These are phyloP conservation scores for Eurytoma californica DNA, from an alignment of 2,888 invertebrate species.

Conservation along the genomic window DNA sequence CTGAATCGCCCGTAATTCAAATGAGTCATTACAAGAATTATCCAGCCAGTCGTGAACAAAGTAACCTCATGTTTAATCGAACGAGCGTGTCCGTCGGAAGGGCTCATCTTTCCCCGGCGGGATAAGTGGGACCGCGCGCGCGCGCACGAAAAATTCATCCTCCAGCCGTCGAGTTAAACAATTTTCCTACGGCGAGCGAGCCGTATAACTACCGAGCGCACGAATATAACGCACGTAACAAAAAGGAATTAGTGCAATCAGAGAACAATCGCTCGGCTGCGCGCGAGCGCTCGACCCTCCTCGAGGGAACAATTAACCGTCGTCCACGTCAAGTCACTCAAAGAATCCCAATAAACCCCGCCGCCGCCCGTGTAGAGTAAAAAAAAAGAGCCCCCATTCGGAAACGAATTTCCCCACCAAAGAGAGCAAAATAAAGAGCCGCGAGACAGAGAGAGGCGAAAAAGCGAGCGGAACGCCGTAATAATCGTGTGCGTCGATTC, in stretches of 20 bases:
- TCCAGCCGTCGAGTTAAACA: too few relatives aligned
- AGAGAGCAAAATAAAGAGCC: constrained; percentile 32
- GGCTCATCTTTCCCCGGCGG: neutral
- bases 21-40: constrained; percentile 28
- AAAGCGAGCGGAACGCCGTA: constrained; percentile 39
- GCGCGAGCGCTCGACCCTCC: constrained; percentile 44
- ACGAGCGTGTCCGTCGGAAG: too few relatives aligned
- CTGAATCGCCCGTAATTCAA: constrained; percentile 17
- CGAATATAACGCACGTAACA: constrained; percentile 25
- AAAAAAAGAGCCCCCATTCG: constrained; percentile 35
- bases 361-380: constrained; percentile 29
- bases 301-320: constrained; percentile 58
- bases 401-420: constrained; percentile 50
- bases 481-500: constrained; percentile 49
- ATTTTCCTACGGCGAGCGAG: too few relatives aligned
- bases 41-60: constrained; percentile 1
- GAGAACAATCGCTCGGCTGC: constrained; percentile 38
- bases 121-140: neutral
- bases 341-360: constrained; percentile 57
- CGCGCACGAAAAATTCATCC: too few relatives aligned
- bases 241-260: constrained; percentile 55
- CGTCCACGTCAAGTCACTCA: constrained; percentile 58
- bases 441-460: neutral
- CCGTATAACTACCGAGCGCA: too few relatives aligned
- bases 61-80: constrained; percentile 8